Conservation (phyloP, 2,797 vertebrate genomes). For the Adrianichthys oophorus region DNA sequence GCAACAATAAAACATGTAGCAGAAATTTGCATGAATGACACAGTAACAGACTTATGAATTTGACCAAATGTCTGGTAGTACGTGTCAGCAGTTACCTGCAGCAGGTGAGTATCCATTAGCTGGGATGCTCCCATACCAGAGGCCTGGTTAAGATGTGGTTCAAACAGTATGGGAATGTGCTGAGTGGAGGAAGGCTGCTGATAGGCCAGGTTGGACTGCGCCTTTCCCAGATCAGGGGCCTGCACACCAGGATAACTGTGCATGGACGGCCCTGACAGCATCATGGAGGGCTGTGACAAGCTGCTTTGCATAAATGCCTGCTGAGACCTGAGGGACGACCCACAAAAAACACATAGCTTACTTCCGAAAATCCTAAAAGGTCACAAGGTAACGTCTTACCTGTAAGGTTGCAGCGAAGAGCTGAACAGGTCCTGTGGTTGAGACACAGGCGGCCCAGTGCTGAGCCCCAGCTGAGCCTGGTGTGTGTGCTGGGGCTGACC, state of each 20-base stretch:
- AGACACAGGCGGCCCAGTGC: slow-evolving; percentile 90
- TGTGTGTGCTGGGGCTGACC: slow-evolving; percentile 90
- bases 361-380: not conserved
- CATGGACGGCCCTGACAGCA: slow-evolving; percentile 92
- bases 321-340: slow-evolving; percentile 83
- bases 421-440: slow-evolving; percentile 96
- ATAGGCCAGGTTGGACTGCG: slow-evolving; percentile 92
- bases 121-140: slow-evolving; percentile 95
- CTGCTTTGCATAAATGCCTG: slow-evolving; percentile 97
- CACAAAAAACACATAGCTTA: not conserved
- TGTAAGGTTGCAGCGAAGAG: slow-evolving; percentile 93
- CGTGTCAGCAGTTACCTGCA: slow-evolving; percentile 81
- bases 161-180: slow-evolving; percentile 95
- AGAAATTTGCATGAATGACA: not conserved
- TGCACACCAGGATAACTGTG: slow-evolving; percentile 95
- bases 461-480: slow-evolving; percentile 91
- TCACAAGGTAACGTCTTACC: slow-evolving; percentile 68
- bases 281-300: slow-evolving; percentile 93
- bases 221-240: slow-evolving; percentile 93
- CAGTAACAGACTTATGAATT: not conserved
- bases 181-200: slow-evolving; percentile 93
- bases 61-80: not conserved
- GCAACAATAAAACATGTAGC: slow-evolving; percentile 7
- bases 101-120: slow-evolving; percentile 94
- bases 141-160: slow-evolving; percentile 93